Conservation (phyloP, 2,113 vertebrate species). For the Rhynchomys soricoides region DNA sequence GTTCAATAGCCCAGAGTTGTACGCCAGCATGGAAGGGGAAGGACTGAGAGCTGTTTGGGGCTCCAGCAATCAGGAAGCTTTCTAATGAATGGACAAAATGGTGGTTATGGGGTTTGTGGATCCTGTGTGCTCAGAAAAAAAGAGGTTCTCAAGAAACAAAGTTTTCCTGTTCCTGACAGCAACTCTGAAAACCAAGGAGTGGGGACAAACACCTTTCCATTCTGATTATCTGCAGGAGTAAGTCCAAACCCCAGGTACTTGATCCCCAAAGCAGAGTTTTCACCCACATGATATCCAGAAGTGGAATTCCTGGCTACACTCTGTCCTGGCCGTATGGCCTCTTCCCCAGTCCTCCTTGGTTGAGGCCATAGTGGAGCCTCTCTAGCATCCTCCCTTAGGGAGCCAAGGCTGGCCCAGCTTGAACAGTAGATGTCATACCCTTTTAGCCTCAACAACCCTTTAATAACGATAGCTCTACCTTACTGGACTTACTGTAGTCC, state of each 20-base stretch:
- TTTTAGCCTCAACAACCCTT: neutral
- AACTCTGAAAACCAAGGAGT: neutral
- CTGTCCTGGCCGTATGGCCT: neutral
- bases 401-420: neutral
- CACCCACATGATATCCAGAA: neutral
- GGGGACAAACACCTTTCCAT: neutral
- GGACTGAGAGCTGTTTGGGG: neutral
- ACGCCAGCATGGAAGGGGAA: neutral
- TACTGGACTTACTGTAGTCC: neutral
- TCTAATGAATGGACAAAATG: slow-evolving; percentile 38
- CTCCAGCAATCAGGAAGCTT: neutral
- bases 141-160: neutral
- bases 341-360: too few species aligned
- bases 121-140: slow-evolving; percentile 38
- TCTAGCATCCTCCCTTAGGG: neutral
- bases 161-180: slow-evolving; percentile 28
- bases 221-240: neutral
- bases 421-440: neutral
- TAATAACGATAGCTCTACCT: neutral
- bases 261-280: neutral
- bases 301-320: neutral
- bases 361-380: too few species aligned
- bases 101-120: neutral
- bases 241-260: neutral
- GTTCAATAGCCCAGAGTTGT: neutral